Evolutionary conservation across 2,888 invertebrate species (phyloP).

Genomic region (Embidobia sp.): DNA sequence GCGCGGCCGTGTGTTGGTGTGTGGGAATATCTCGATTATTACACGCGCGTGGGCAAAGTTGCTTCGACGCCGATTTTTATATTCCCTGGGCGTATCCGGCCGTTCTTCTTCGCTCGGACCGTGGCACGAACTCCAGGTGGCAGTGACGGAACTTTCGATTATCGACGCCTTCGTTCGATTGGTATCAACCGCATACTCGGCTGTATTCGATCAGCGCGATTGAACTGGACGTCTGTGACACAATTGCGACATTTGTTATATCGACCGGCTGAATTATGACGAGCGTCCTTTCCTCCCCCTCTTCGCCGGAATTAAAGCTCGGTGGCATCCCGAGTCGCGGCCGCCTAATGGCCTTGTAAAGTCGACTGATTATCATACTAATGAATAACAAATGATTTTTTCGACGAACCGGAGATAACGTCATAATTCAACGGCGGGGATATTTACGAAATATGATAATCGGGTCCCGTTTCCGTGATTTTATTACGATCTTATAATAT

Average conservation of each 20-base stretch:
- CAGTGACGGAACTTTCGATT: conserved; percentile 61
- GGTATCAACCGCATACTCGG: conserved; percentile 31
- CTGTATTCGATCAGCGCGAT: conserved; percentile 43
- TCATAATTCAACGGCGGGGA: conserved; percentile 46
- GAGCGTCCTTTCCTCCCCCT: too few species aligned
- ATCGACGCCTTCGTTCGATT: conserved; percentile 58
- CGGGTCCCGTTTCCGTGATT: conserved; percentile 35
- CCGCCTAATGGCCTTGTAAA: conserved; percentile 42
- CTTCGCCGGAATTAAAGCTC: too few species aligned
- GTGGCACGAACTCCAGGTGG: conserved; percentile 52
- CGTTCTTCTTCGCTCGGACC: conserved; percentile 60
- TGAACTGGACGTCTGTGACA: conserved; percentile 41
- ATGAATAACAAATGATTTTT: conserved; percentile 56
- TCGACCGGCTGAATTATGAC: too few species aligned
- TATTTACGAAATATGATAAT: conserved; percentile 59
- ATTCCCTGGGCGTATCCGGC: conserved; percentile 73
- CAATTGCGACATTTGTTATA: too few species aligned
- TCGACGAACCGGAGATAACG: conserved; percentile 31
- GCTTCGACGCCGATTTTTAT: conserved; percentile 76
- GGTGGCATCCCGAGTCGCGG: too few species aligned
- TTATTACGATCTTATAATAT: conserved; percentile 57
- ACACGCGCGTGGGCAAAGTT: conserved; percentile 76
- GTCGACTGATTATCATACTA: conserved; percentile 42
- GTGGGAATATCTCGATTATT: conserved; percentile 80
- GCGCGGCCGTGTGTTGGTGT: conserved; percentile 59